Conservation (phyloP, 2,113 vertebrate genomes). For the Neoarius graeffei region DNA sequence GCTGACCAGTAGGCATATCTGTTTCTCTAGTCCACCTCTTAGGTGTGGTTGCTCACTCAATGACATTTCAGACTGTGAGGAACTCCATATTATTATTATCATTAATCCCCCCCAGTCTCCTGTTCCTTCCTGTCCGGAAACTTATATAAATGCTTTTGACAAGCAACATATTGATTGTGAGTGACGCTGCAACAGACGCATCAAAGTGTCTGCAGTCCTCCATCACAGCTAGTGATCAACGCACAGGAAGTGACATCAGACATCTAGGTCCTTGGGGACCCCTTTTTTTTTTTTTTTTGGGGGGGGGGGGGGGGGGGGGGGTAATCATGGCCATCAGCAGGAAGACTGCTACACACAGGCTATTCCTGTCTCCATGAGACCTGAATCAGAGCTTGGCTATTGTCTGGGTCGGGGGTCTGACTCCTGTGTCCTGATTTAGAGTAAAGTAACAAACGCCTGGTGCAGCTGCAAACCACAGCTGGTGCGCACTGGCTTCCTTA, state of each 20-base stretch:
- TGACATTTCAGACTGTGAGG: background rate
- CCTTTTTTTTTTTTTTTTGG: background rate
- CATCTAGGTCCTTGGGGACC: slow-evolving; percentile 37
- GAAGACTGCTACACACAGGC: slow-evolving; percentile 53
- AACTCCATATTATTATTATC: background rate
- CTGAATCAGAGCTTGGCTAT: slow-evolving; percentile 49
- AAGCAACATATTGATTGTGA: slow-evolving; percentile 31
- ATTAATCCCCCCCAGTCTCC: too few relatives aligned
- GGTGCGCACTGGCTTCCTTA: background rate
- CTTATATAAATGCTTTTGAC: slow-evolving; percentile 6
- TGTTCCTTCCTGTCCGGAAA: background rate
- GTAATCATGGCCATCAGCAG: slow-evolving; percentile 49
- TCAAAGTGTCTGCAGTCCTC: background rate
- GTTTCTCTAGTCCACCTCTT: slow-evolving; percentile 14
- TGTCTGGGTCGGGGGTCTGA: slow-evolving; percentile 60
- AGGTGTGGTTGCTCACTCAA: slow-evolving; percentile 1
- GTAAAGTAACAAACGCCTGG: background rate
- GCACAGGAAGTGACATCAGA: slow-evolving; percentile 60
- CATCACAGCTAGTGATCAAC: slow-evolving; percentile 45
- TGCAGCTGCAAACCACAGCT: slow-evolving; percentile 52
- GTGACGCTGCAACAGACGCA: slow-evolving; percentile 10
- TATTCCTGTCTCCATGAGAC: slow-evolving; percentile 59
- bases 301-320: too few relatives aligned
- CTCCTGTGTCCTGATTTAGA: slow-evolving; percentile 45
- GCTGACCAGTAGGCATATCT: slow-evolving; percentile 17